Base-by-base conservation (phyloP, 2,888 invertebrate species). In the Nematopogon swammerdamellus region DNA sequence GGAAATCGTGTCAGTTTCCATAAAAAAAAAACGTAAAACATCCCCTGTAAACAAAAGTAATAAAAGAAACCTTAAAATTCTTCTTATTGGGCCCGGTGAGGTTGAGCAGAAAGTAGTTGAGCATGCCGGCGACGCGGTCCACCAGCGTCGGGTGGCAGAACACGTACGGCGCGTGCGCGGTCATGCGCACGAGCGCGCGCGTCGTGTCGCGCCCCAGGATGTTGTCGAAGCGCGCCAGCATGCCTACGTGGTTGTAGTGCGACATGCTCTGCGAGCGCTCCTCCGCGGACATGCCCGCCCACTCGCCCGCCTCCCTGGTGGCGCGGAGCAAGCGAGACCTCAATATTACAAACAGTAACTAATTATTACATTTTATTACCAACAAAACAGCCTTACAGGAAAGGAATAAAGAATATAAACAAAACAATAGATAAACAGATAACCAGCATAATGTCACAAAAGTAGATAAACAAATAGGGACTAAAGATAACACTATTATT, bases 141-240 rank as follows among this genome's bases (percentile, higher is more conserved):
- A 95, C 95, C 80, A 97, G 89, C 6, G 93, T 91, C 43, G 87
- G 84, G 65, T 96, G 95, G 56, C 92, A 94, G 73, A 97, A 96
- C 45, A 96, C 91, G 45, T 65, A 70, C 76, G 88, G 65, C 81
- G 88, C 64, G 86, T 92, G 77, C 1, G 87, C 85, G 0, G 92
- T 90, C 49, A 94, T 77, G 50, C 89, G 82, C 58, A 90, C 90
- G 6, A 97, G 79, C 6, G 91, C 87, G 50, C 87, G 86, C 52
- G 95, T 92, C 0, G 97, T 97, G 69, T 94, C 91, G 49, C 88
- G 85, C 0, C 95, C 95, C 52, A 97, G 82, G 57, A 96, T 91
- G 71, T 97, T 97, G 72, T 97, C 93, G 71, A 95, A 95, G 53
- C 89, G 84, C 0, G 96, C 95, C 59, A 92, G 73, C 85, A 88